Percentiles rank a stretch among this genome's conserved stretches.
phyloP scores from a whole-genome alignment of 2,113 vertebrate species.

The Formicarius rufipectus region DNA sequence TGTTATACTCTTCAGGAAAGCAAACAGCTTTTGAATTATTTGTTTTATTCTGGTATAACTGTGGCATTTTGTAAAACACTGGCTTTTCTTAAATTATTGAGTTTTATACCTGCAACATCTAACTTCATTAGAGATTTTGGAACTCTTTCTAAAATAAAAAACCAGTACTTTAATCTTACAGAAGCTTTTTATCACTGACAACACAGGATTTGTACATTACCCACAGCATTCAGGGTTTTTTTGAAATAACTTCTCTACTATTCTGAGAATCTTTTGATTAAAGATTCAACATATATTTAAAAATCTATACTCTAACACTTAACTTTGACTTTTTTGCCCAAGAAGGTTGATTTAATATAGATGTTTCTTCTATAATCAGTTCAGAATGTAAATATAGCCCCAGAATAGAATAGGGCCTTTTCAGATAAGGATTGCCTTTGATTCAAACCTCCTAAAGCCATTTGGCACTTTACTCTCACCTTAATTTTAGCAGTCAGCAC shows the following conservation, averaged over 20 bases:
- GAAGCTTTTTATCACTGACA: neutral
- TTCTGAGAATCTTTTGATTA: constrained; percentile 50
- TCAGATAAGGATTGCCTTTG: neutral
- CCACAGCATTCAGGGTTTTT: neutral
- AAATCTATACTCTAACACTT: constrained; percentile 48
- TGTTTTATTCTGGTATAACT: neutral
- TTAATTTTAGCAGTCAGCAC: neutral
- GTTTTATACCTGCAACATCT: neutral
- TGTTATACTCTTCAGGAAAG: neutral
- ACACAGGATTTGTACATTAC: neutral
- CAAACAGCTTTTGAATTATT: neutral
- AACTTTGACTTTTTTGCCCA: neutral
- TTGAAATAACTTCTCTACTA: neutral
- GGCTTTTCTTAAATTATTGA: neutral
- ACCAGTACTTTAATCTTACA: neutral
- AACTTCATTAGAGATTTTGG: neutral
- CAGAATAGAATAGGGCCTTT: neutral
- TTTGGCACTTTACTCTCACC: fast-evolving
- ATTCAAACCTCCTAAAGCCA: neutral
- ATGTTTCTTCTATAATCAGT: neutral
- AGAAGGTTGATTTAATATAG: neutral
- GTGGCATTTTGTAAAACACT: neutral
- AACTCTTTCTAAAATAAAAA: neutral
- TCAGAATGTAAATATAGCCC: neutral
- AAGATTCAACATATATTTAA: constrained; percentile 16